Evolutionary conservation across 1,140 invertebrate genomes (phyloP).

Genomic region (Varroa destructor): DNA sequence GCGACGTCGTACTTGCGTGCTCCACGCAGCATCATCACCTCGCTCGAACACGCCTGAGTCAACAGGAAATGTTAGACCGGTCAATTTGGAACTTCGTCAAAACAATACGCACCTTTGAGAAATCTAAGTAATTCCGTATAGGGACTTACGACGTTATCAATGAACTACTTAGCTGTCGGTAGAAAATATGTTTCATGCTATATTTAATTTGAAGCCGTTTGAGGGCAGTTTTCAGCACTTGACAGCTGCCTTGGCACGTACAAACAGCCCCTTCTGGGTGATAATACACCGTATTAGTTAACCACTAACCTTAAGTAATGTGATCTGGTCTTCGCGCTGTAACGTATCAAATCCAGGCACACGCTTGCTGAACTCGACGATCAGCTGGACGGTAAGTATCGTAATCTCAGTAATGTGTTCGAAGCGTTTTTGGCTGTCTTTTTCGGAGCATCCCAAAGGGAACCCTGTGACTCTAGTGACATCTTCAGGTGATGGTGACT

Average conservation of each 20-base stretch:
- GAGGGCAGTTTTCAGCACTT: too few relatives aligned
- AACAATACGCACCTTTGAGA: too few relatives aligned
- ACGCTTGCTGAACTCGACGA: constrained; percentile 92
- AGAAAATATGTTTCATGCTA: too few relatives aligned
- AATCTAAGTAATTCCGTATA: too few relatives aligned
- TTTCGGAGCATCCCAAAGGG: constrained; percentile 41
- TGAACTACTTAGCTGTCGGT: too few relatives aligned
- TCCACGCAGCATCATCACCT: constrained; percentile 94
- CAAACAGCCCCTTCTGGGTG: too few relatives aligned
- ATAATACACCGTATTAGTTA: too few relatives aligned
- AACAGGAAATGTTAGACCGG: constrained; percentile 31
- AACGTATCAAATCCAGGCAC: constrained; percentile 87
- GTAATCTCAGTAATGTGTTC: constrained; percentile 94
- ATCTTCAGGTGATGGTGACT: constrained; percentile 88
- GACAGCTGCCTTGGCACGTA: too few relatives aligned
- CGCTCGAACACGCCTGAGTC: constrained; percentile 78
- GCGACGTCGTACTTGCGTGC: constrained; percentile 79
- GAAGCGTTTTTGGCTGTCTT: constrained; percentile 68
- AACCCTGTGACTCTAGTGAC: constrained; percentile 61
- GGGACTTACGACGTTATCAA: too few relatives aligned
- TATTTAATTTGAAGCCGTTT: too few relatives aligned
- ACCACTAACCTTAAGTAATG: constrained; percentile 66
- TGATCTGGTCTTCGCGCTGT: constrained; percentile 86
- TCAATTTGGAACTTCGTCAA: too few relatives aligned
- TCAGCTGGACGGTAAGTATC: constrained; percentile 87